Base-by-base conservation (phyloP, 2,797 vertebrate genomes). In the Peromyscus melanophrys region DNA sequence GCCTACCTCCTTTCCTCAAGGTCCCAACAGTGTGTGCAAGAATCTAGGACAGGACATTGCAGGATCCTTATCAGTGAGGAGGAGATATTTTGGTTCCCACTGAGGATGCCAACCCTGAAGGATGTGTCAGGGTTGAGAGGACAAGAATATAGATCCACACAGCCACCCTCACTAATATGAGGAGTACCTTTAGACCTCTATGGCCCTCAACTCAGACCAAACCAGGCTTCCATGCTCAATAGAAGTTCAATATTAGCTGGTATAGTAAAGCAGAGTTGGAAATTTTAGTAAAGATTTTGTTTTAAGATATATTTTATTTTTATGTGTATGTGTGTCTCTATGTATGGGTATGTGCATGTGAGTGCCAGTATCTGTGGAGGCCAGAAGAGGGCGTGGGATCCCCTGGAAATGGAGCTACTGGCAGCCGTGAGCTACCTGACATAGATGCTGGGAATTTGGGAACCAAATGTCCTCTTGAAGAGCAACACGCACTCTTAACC, bases 11-110 rank as follows among this genome's bases (percentile, higher is more conserved):
- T 12, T 75, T 61, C 71, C 85, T 73, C 5, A 14, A 57, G 85
- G 0, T 2, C 21, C 4, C 31, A 37, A 37, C 59, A 78, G 9
- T 78, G 23, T 89, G 31, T 31, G 4, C 0, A 0, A 0, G 34
- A 25, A 29, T 46, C 16, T 1, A 13, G n/a, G 59, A 40, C 6
- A 9, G 34, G 67, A 40, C 43, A 19, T 19, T 43, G 1, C 27
- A 67, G 6, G 21, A 37, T 46, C 17, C 10, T 0, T 10, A 27
- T 43, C 57, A 0, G 10, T 17, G 31, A 80, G 2, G 29, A 37
- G 57, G 40, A 63, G 27, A 52, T 31, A 0, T 82, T 71, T 83
- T 37, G 6, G 2, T 16, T 55, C 27, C 73, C 27, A 19, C 34
- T 6, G 29, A 73, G n/a, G 19, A 23, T 49, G 46, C 29, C 6